Evolutionary conservation across 2,888 invertebrate genomes (phyloP), one percentile per base, ranked within the genome.

Genomic region (Agrilus mali): DNA sequence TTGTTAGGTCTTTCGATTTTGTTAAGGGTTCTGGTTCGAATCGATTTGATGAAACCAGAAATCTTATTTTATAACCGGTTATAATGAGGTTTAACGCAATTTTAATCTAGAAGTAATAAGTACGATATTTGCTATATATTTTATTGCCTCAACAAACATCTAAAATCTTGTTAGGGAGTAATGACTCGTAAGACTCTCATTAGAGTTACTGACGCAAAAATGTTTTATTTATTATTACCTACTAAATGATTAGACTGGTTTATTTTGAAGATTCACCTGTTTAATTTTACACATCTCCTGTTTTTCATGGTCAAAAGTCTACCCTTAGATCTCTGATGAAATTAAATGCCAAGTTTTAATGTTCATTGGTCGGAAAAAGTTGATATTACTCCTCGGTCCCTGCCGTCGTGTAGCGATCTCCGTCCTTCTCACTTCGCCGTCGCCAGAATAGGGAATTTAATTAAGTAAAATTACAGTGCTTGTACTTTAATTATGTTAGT

Each of bases 401-500:
- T 55, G 54, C 46, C 53, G 57, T 55, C 57, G 56, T 60, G 53
- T 53, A 55, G 53, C 56, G 51, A 53, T 50, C 56, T 51, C 47
- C 40, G 15, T 31, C 22, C 27, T 33, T 44, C 49, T 47, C 48
- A 44, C 48, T 45, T 46, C 56, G 51, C 58, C 58, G 53, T 54
- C 53, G 55, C 57, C 53, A 64, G 65, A 67, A 68, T 68, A 69
- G 68, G 67, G 68, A 70, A 70, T 69, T 70, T 70, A 70, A 70
- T 70, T 69, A 69, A 69, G 69, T 69, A 66, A 69, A 69, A 69
- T 69, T 70, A 70, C 69, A 66, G 63, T 66, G 69, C 69, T 69
- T 70, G 70, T 70, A 67, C 66, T 69, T 70, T 70, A 70, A 70
- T 70, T 70, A 70, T 70, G 68, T 69, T 68, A 69, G 67, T 69